These are phyloP conservation scores for Pagetopsis macropterus DNA, from an alignment of 2,797 vertebrate species.

Conservation along the genomic window DNA sequence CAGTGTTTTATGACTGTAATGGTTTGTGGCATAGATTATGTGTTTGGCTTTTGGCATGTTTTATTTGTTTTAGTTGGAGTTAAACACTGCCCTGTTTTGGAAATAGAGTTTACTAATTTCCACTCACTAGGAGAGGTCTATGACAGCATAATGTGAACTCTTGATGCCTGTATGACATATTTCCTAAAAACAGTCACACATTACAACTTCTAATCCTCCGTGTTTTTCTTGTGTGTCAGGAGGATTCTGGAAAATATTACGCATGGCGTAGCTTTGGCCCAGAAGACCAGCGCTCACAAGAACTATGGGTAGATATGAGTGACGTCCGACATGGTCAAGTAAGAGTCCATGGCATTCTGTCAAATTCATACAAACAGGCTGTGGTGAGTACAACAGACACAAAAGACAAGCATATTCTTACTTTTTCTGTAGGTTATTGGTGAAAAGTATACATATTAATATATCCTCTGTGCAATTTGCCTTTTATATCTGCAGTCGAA, in stretches of 20 bases:
- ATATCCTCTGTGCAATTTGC: background rate
- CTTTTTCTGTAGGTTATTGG: background rate
- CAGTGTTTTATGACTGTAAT: slow-evolving; percentile 43
- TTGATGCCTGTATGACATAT: slow-evolving; percentile 14
- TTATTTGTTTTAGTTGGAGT: slow-evolving; percentile 62
- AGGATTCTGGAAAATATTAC: slow-evolving; percentile 91
- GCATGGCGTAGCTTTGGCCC: slow-evolving; percentile 85
- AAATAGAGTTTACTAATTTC: slow-evolving; percentile 33
- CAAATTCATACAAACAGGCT: slow-evolving; percentile 91
- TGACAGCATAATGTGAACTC: slow-evolving; percentile 25
- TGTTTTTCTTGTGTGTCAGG: slow-evolving; percentile 74
- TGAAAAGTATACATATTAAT: background rate
- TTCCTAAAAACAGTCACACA: slow-evolving; percentile 15
- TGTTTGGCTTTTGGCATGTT: slow-evolving; percentile 35
- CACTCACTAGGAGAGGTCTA: slow-evolving; percentile 19
- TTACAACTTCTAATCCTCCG: slow-evolving; percentile 16
- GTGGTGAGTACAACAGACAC: slow-evolving; percentile 83
- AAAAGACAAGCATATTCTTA: background rate
- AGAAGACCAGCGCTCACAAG: slow-evolving; percentile 72
- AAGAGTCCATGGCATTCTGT: slow-evolving; percentile 90
- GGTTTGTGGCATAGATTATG: slow-evolving; percentile 48
- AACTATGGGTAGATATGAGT: slow-evolving; percentile 88
- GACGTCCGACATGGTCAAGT: slow-evolving; percentile 83
- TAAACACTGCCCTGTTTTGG: slow-evolving; percentile 67
- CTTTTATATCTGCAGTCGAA: slow-evolving; percentile 63